Evolutionary conservation across 2,888 invertebrate genomes (phyloP).

Genomic region (Drosophila austrosaltans): DNA sequence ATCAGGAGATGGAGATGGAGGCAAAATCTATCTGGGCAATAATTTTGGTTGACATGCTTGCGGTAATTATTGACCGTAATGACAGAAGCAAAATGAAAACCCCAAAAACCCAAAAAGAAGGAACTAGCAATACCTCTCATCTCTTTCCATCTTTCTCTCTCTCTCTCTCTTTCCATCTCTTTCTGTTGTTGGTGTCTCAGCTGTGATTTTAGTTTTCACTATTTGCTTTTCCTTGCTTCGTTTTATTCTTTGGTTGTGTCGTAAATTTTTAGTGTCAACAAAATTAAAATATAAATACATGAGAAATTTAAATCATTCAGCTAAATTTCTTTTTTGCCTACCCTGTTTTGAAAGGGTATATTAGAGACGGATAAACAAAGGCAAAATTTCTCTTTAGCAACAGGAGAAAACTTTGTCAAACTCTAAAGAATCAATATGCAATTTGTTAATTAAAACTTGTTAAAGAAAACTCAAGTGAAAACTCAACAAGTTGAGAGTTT

Average conservation of each 20-base stretch:
- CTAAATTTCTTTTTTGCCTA: not conserved
- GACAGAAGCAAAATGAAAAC: constrained; percentile 71
- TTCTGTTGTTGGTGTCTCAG: constrained; percentile 25
- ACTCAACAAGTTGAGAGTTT: not conserved
- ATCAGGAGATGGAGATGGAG: constrained; percentile 25
- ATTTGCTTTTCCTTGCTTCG: constrained; percentile 23
- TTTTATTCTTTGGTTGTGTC: constrained; percentile 17
- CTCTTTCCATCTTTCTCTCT: not conserved
- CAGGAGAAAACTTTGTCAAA: not conserved
- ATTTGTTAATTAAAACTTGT: not conserved
- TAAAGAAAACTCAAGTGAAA: not conserved
- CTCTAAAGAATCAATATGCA: not conserved
- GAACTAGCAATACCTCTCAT: not conserved
- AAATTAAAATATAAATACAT: constrained; percentile 20
- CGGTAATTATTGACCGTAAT: constrained; percentile 82
- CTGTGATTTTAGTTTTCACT: constrained; percentile 54
- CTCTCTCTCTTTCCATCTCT: constrained; percentile 16
- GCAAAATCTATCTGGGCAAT: constrained; percentile 76
- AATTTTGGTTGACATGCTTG: constrained; percentile 82
- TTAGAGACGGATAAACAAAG: not conserved
- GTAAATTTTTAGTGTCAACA: constrained; percentile 14
- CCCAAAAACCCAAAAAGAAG: constrained; percentile 24
- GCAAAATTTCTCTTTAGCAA: not conserved
- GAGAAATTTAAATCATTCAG: constrained; percentile 1
- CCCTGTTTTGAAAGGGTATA: not conserved